Conservation (phyloP, 1,140 invertebrate species). For the Drosophila ambigua region DNA sequence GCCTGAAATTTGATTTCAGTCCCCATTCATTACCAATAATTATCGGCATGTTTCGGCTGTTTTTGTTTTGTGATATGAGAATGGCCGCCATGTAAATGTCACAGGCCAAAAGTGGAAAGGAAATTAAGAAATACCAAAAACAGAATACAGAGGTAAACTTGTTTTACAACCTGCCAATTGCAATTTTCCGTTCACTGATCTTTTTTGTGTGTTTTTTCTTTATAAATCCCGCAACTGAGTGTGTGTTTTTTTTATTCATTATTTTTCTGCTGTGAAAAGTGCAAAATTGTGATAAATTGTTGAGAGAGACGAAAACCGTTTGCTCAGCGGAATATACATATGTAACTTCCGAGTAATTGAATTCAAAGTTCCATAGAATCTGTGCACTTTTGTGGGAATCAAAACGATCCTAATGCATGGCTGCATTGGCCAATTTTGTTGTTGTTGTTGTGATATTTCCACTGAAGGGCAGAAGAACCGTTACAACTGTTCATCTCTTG, state of each 20-base stretch:
- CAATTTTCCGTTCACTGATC: constrained; percentile 25
- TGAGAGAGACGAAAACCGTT: constrained; percentile 3
- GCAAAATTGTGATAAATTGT: constrained; percentile 2
- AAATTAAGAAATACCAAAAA: constrained; percentile 6
- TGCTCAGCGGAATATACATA: constrained; percentile 29
- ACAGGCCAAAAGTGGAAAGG: constrained; percentile 46
- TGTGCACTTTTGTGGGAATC: constrained; percentile 5
- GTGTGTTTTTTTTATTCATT: constrained; percentile 1
- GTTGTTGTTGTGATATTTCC: too few relatives aligned
- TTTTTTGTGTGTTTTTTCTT: constrained; percentile 4
- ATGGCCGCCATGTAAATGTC: constrained; percentile 63
- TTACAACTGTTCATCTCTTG: too few relatives aligned
- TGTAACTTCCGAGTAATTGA: neutral
- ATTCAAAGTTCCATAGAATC: constrained; percentile 11
- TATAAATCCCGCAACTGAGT: neutral
- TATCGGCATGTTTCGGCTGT: constrained; percentile 1
- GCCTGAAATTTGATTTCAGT: neutral
- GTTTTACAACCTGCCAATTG: constrained; percentile 59
- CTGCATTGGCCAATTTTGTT: neutral
- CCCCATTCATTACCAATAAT: constrained; percentile 15
- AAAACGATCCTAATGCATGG: constrained; percentile 11
- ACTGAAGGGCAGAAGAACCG: too few relatives aligned
- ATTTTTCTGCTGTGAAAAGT: constrained; percentile 4
- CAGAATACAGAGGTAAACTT: constrained; percentile 65
- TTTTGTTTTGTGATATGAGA: too few relatives aligned